Base-by-base conservation (phyloP, 53 echinoderm and acorn worm species). In the Echinometra lucunter region DNA sequence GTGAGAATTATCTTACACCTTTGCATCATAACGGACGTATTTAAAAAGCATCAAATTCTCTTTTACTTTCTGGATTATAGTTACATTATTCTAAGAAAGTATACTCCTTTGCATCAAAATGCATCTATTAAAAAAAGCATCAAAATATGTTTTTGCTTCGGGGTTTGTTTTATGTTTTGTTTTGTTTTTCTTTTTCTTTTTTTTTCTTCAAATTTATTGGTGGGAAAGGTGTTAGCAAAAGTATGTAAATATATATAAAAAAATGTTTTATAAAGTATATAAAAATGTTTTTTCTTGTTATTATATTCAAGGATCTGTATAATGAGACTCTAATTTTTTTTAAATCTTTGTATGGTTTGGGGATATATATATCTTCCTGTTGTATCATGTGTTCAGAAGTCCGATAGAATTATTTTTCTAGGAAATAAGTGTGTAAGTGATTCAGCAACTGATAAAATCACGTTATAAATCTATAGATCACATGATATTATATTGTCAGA, bases 361-460 rank as follows among this genome's bases (percentile, higher is more conserved):
- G 44, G 30, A n/a, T 83, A 49, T 83, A 9, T 17, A 1, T 47
- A 49, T 47, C 45, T 47, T 83, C 12, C 27, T 40, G 44, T 4
- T 44, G 10, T 18, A 23, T 21, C 25, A 17, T 83, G n/a, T 13
- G n/a, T 23, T 47, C 19, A 10, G 8, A 25, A 47, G 49, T 28
- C 6, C 6, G 49, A 82, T 21, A 25, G 16, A 19, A 44, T 21
- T 85, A 49, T 85, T n/a, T 85, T 47, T 85, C 49, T 85, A 81
- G 23, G 25, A 81, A 81, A 81, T 44, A 69, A 35, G n/a, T 42
- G 40, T 78, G 78, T 19, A 42, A 40, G 7, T 78, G 40, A 40
- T 78, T 42, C 6, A 78, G 28, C 1, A 78, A 42, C 19, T 85
- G 30, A 85, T 85, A 8, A 85, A 85, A 85, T 85, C 85, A 85